Percentiles rank a stretch among this genome's conserved stretches.
Evolutionary conservation across 1,140 invertebrate genomes (phyloP).

Genomic region (Drosophila ambigua): DNA sequence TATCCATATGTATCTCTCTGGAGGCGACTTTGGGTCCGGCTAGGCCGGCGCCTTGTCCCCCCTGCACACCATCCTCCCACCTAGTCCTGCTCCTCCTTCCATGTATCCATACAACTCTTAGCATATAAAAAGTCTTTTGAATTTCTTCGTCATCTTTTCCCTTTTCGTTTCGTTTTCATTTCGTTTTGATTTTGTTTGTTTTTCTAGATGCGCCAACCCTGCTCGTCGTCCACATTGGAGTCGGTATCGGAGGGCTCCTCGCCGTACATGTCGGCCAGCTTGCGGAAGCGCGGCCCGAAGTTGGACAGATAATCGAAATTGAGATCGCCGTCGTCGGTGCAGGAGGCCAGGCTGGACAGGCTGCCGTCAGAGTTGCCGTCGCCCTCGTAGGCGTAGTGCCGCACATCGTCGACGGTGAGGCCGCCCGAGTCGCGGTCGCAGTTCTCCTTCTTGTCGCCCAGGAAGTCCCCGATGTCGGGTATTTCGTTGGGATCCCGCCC

Average conservation of each 20-base stretch:
- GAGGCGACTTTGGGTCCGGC: slow-evolving; percentile 49
- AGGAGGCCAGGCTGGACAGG: slow-evolving; percentile 95
- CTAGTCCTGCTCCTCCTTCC: too few species aligned
- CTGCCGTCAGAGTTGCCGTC: slow-evolving; percentile 97
- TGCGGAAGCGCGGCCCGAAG: slow-evolving; percentile 98
- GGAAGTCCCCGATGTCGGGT: slow-evolving; percentile 95
- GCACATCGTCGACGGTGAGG: slow-evolving; percentile 96
- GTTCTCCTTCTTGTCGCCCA: slow-evolving; percentile 94
- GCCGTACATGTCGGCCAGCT: slow-evolving; percentile 98
- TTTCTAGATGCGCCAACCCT: slow-evolving; percentile 81
- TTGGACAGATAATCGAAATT: slow-evolving; percentile 98
- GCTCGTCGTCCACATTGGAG: slow-evolving; percentile 83
- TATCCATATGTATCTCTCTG: slow-evolving; percentile 29
- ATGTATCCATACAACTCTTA: slow-evolving; percentile 55
- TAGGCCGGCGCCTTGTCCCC: slow-evolving; percentile 53
- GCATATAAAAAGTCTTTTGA: slow-evolving; percentile 74
- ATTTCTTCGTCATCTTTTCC: slow-evolving; percentile 43
- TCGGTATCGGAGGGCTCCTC: slow-evolving; percentile 91
- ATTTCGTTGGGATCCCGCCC: slow-evolving; percentile 84
- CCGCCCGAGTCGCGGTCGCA: slow-evolving; percentile 95
- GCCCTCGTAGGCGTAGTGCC: slow-evolving; percentile 98
- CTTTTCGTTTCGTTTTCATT: neutral
- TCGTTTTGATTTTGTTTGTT: neutral
- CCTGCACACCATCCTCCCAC: slow-evolving; percentile 3
- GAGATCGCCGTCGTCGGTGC: slow-evolving; percentile 96